Conservation (phyloP, 2,113 vertebrate genomes). For the Osmerus mordax region DNA sequence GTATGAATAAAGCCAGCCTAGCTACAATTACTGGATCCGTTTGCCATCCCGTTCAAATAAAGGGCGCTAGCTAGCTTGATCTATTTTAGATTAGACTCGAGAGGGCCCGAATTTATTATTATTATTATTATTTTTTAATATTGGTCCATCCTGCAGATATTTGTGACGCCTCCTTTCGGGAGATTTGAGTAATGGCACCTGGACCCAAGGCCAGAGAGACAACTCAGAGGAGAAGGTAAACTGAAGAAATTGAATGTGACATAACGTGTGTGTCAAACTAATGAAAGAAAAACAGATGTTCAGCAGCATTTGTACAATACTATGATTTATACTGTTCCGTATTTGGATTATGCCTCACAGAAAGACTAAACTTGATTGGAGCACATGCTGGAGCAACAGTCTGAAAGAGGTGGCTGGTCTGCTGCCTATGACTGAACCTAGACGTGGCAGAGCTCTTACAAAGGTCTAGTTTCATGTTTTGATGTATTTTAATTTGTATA, state of each 20-base stretch:
- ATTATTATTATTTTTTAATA: too few species aligned
- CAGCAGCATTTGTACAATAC: too few species aligned
- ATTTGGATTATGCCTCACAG: neutral
- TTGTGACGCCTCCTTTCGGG: neutral
- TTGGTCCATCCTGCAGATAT: too few species aligned
- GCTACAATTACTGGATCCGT: too few species aligned
- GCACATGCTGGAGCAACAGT: constrained; percentile 31
- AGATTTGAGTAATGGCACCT: constrained; percentile 17
- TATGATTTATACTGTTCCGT: too few species aligned
- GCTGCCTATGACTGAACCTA: constrained; percentile 35
- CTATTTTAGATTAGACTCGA: too few species aligned
- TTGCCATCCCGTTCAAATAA: too few species aligned
- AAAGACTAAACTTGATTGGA: constrained; percentile 16
- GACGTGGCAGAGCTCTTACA: constrained; percentile 19
- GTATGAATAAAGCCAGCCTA: too few species aligned
- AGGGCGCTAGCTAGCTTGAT: too few species aligned
- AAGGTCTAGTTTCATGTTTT: constrained; percentile 25
- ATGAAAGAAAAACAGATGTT: too few species aligned
- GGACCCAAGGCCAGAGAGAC: neutral
- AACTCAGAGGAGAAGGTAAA: neutral
- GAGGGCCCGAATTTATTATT: too few species aligned
- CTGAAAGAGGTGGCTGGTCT: constrained; percentile 40
- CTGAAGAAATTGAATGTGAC: neutral
- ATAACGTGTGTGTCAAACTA: neutral
- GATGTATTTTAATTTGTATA: neutral